Conservation (phyloP, 37 sponge, comb jelly and placozoan genomes). For the Beroe forskalii region DNA sequence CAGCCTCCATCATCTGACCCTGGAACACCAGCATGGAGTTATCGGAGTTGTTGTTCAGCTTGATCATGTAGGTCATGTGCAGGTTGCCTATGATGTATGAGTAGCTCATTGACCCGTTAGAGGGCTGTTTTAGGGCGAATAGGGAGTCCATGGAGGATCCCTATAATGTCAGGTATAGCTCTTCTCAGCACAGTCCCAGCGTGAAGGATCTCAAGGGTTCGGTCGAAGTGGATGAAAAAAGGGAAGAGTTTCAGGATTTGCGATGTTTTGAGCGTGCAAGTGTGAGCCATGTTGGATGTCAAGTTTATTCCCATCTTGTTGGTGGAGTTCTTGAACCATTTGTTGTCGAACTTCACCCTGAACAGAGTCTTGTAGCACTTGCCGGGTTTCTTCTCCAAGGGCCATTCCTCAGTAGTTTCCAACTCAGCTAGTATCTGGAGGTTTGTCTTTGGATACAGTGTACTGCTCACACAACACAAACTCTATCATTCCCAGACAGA, state of each 20-base stretch:
- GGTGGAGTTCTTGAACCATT: neutral
- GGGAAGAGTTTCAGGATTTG: neutral
- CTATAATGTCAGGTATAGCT: neutral
- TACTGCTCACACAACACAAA: neutral
- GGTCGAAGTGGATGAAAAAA: neutral
- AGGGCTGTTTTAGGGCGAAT: neutral
- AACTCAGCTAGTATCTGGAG: neutral
- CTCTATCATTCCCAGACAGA: constrained; percentile 46
- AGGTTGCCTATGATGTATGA: neutral
- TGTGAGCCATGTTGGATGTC: neutral
- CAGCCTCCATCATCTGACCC: constrained; percentile 27
- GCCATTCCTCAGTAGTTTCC: neutral
- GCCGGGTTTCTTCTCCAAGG: neutral
- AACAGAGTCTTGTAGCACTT: neutral
- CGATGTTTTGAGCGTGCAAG: neutral
- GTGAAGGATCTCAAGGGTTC: neutral
- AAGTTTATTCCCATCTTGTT: neutral
- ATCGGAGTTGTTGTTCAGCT: neutral
- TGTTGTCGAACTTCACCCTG: neutral
- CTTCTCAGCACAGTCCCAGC: neutral
- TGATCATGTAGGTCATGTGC: neutral
- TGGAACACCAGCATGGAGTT: neutral
- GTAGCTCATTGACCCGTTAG: neutral
- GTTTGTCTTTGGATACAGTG: neutral
- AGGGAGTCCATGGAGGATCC: neutral